Base-by-base conservation (phyloP, 2,888 invertebrate genomes). In the Ommatoiulus sabulosus region DNA sequence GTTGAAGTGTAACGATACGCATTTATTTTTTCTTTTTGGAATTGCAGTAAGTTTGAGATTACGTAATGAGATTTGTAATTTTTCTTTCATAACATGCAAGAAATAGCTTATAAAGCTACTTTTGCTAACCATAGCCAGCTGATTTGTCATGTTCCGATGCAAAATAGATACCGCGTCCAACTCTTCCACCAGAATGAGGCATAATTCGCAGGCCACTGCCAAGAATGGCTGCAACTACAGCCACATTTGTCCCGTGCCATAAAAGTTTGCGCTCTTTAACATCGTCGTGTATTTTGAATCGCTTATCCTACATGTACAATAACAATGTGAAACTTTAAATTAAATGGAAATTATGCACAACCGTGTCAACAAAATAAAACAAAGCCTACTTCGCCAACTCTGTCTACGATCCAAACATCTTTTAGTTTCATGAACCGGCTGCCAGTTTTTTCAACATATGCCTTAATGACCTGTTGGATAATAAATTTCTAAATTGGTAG, bases 241-340 rank as follows among this genome's bases (percentile, higher is more conserved):
- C 93, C 20, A 93, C 93, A 90, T 91, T 93, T 17, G 93, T 93
- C 17, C 93, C 93, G 90, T 93, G 93, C 93, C 93, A 93, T 88
- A 93, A 90, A 72, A 93, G 90, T 90, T 93, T 93, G 12, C 93
- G 91, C 90, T 93, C 91, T 1, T 89, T 90, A 12, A 93, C 88
- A 24, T 91, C 90, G 48, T 93, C 91, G 90, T 93, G 92, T 8
- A 43, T 90, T 86, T 90, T 90, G 90, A 91, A 92, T 86, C 92
- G 90, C 15, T 90, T 89, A 88, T 52, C 90, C 92, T 92, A 92
- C 91, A 91, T 12, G 44, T 1, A 35, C 35, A 35, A 35, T 35
- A 35, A 35, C 35, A 35, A 35, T 35, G 35, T 35, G 35, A 35
- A 35, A 35, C 35, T 35, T 35, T 35, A 35, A 1, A 35, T 35